A percentile compares a stretch with the other conserved stretches of the same genome.
These are phyloP conservation scores for Rhingia campestris DNA, from an alignment of 2,888 invertebrate species.

Conservation along the genomic window DNA sequence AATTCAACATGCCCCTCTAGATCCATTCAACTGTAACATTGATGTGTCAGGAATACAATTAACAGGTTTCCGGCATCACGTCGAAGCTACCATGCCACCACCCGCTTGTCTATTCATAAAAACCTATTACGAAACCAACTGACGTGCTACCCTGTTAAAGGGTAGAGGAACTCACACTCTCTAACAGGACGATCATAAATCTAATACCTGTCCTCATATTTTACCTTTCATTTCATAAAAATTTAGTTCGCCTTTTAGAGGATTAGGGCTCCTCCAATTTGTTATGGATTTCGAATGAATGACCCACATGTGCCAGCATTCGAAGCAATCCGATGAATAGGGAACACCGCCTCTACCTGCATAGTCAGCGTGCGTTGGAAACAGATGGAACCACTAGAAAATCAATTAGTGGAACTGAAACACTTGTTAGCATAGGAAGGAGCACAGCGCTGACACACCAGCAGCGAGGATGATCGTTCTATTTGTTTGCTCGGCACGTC, in stretches of 20 bases:
- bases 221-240: slow-evolving; percentile 9
- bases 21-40: slow-evolving; percentile 7
- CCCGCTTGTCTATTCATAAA: slow-evolving; percentile 22
- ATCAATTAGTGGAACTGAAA: slow-evolving; percentile 59
- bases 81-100: slow-evolving; percentile 8
- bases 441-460: not conserved
- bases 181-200: slow-evolving; percentile 26
- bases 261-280: slow-evolving; percentile 36
- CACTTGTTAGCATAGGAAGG: slow-evolving; percentile 39
- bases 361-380: slow-evolving; percentile 5
- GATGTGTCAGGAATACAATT: slow-evolving; percentile 40
- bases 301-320: slow-evolving; percentile 4
- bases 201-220: slow-evolving; percentile 29
- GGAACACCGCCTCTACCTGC: slow-evolving; percentile 38
- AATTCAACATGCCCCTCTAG: not conserved
- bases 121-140: slow-evolving; percentile 19
- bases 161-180: slow-evolving; percentile 5
- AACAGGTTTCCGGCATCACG: slow-evolving; percentile 38
- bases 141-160: slow-evolving; percentile 35
- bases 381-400: slow-evolving; percentile 65
- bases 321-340: not conserved
- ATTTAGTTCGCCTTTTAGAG: not conserved
- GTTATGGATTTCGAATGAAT: slow-evolving; percentile 10
- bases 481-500: slow-evolving; percentile 45
- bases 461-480: slow-evolving; percentile 22